Evolutionary conservation across 1,140 invertebrate species (phyloP), one percentile per base, ranked within the genome.

Genomic region (Capitella teleta): DNA sequence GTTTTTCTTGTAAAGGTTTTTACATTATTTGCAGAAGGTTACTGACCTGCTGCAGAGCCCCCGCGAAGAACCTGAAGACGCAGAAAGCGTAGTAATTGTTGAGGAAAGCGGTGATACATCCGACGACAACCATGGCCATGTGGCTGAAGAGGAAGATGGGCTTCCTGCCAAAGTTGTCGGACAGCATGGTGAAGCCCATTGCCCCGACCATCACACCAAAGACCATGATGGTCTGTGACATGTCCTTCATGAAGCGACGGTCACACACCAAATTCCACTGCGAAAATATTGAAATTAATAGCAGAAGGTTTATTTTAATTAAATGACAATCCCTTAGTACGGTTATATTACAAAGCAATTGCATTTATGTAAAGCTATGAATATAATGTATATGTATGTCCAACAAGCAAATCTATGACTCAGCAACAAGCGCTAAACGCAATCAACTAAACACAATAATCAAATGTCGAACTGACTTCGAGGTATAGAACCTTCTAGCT

Each of bases 211-310:
- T 78, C 37, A 86, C 83, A 49, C 87, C 87, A 52, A 83, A 68
- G 84, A 90, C 88, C 64, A 86, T 87, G 36, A 87, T 61, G 1
- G 85, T 79, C 64, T 87, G 83, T 12, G 82, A 79, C 25, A 77
- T 77, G 23, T 67, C 61, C 5, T 59, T 55, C 18, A 68, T 36
- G 44, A 60, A 68, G 16, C 58, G 55, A 12, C 58, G 42, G 18
- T 58, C 57, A 57, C 68, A 70, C 2, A 70, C 67, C 16, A 70
- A 44, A 47, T 70, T 51, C 64, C 63, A 70, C 67, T 70, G 61
- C 23, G 32, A 42, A 8, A 25, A 18, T 25, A n/a, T 24, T 14
- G 23, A 10, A 6, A 5, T 44, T 6, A 44, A 10, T 25, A 44
- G 6, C 42, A 10, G 5, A 5, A 47, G 4, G 18, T 44, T 16